Evolutionary conservation across 2,888 invertebrate species (phyloP), one percentile per base, ranked within the genome.

Genomic region (Athetis lepigone): DNA sequence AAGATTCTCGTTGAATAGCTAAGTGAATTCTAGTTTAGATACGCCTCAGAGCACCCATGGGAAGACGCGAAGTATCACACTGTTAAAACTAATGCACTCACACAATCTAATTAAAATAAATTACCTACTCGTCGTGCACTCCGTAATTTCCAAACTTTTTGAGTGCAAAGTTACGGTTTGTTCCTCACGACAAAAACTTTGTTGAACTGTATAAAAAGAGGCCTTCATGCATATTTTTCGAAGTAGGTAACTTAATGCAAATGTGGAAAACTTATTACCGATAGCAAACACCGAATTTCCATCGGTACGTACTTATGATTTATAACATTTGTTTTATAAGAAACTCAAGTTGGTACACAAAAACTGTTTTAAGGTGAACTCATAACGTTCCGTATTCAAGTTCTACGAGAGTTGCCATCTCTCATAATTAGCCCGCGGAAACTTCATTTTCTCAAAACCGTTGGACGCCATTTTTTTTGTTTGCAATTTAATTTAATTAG

Each of bases 401-500:
- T 83, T 84, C 37, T 29, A 82, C 73, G 68, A 68, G 76, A 73
- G 75, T 84, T 86, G 87, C 88, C 88, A 90, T 92, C 90, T 88
- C 85, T 93, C 90, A 90, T 91, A 92, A 93, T 93, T 92, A 93
- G 88, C 84, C 69, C 75, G 79, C 83, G 86, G 87, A 86, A 92
- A 92, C 86, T 89, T 90, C 84, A 89, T 92, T 86, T 64, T 70
- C 84, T 51, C 75, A 63, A 61, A 55, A 75, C 51, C 72, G 75
- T 46, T 45, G 36, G 54, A 55, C 50, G 64, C 55, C 70, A 69
- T 84, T 81, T 86, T 83, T 82, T 74, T 74, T 81, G 79, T 81
- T 82, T 65, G 51, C 60, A 62, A 70, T 63, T 71, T 61, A 46
- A 60, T 73, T 78, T 71, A 49, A 73, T 75, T 60, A 61, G 1